Evolutionary conservation across 2,797 vertebrate genomes (phyloP), one percentile per base, ranked within the genome.

Genomic region (Poecilia gillii): DNA sequence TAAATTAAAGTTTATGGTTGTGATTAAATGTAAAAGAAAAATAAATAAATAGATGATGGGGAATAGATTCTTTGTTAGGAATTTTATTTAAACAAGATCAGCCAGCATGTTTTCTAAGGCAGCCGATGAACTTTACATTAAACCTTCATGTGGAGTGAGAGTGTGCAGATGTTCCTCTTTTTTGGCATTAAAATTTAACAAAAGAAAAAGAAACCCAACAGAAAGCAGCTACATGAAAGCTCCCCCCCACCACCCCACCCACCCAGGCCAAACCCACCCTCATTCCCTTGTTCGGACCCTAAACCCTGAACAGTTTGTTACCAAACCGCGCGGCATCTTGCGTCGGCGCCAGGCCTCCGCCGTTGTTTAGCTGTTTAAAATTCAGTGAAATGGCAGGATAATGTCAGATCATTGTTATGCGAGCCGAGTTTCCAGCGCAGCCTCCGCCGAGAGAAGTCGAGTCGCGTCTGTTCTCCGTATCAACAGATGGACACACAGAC

Each of bases 401-500:
- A 88, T 85, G 72, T 89, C 87, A 86, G 81, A 90, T 85, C 76
- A 91, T 91, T 88, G 88, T 79, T 77, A 90, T 89, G 84, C 78
- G 16, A 77, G 89, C 87, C 87, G 76, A 89, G 87, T 84, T 85
- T 87, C 59, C 89, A 85, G 84, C 82, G 89, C 91, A 87, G 86
- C 88, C 86, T 87, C 78, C 80, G 73, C 80, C 7, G 51, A 82
- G 82, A 87, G 87, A 88, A 89, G 88, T 84, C 71, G 74, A 80
- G 81, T 85, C 72, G 78, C 72, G 79, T 91, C 90, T 90, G 81
- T 91, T 92, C 86, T 74, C 81, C 86, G 73, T 75, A 88, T 86
- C 85, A 89, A 83, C 93, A 94, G 92, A 94, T 91, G 91, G 90
- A 93, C 87, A 90, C 89, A 91, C 90, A 91, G 88, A 90, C 91